A percentile compares a stretch with the other conserved stretches of the same genome.
phyloP scores from a whole-genome alignment of 2,113 vertebrate genomes.

The Phylloscopus trochilus region DNA sequence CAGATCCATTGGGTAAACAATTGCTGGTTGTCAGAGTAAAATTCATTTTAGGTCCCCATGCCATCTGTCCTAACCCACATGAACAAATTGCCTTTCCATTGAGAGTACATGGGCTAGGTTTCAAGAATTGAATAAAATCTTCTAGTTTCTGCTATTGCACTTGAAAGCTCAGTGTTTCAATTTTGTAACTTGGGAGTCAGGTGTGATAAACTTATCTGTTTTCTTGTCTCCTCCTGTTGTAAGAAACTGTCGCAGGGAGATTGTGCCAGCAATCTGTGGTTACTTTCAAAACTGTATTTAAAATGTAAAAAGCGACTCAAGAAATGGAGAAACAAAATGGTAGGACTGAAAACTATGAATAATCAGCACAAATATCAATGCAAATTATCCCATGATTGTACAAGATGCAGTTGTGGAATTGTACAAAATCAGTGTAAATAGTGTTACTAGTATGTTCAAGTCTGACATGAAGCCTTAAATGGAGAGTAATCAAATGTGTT shows the following conservation, averaged over 20 bases:
- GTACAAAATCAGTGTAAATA: neutral
- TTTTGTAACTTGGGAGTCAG: neutral
- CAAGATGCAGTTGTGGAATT: neutral
- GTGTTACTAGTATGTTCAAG: neutral
- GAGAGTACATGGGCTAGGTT: neutral
- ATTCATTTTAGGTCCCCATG: neutral
- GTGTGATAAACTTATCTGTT: neutral
- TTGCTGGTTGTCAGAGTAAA: neutral
- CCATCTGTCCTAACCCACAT: conserved; percentile 19
- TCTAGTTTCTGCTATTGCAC: neutral
- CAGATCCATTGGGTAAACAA: neutral
- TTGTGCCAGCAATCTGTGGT: neutral
- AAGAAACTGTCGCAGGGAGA: neutral
- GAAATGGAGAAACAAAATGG: neutral
- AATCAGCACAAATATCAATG: neutral
- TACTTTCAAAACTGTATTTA: neutral
- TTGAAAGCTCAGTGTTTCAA: neutral
- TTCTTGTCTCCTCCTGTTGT: neutral
- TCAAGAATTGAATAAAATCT: conserved; percentile 9
- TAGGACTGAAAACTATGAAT: neutral
- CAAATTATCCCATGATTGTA: neutral
- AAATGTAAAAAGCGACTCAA: neutral
- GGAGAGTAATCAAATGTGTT: neutral
- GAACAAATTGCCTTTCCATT: conserved; percentile 23
- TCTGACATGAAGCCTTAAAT: neutral